Evolutionary conservation across 2,797 vertebrate genomes (phyloP).

Genomic region (Sebastolobus altivelis): DNA sequence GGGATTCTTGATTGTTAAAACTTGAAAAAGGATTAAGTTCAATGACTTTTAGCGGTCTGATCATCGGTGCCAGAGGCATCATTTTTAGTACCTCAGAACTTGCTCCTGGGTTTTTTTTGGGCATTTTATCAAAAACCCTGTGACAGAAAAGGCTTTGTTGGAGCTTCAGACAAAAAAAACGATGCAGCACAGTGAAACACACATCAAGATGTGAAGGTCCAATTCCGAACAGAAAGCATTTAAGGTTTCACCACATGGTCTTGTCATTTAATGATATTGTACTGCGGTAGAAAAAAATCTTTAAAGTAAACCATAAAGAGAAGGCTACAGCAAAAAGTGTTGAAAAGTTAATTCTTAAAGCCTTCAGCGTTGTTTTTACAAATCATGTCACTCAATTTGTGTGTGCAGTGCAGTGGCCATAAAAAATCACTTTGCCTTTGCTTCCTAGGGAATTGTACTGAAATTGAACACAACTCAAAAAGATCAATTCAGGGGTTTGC

Average conservation of each 20-base stretch:
- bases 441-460: not conserved
- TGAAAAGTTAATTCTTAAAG: not conserved
- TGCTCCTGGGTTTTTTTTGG: constrained; percentile 18
- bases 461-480: not conserved
- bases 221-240: constrained; percentile 12
- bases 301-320: not conserved
- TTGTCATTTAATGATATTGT: not conserved
- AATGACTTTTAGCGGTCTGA: constrained; percentile 20
- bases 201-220: constrained; percentile 23
- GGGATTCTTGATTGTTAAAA: constrained; percentile 19
- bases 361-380: not conserved
- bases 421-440: not conserved
- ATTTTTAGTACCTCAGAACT: constrained; percentile 25
- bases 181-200: constrained; percentile 11
- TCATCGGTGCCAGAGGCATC: constrained; percentile 29
- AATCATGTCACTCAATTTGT: not conserved
- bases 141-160: constrained; percentile 25
- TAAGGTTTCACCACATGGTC: not conserved
- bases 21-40: constrained; percentile 24
- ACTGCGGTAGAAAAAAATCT: not conserved
- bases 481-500: not conserved
- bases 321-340: not conserved
- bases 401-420: no score
- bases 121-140: constrained; percentile 28
- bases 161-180: constrained; percentile 7